These are phyloP conservation scores for Plectrocnemia conspersa DNA, from an alignment of 1,140 invertebrate species.

Conservation along the genomic window DNA sequence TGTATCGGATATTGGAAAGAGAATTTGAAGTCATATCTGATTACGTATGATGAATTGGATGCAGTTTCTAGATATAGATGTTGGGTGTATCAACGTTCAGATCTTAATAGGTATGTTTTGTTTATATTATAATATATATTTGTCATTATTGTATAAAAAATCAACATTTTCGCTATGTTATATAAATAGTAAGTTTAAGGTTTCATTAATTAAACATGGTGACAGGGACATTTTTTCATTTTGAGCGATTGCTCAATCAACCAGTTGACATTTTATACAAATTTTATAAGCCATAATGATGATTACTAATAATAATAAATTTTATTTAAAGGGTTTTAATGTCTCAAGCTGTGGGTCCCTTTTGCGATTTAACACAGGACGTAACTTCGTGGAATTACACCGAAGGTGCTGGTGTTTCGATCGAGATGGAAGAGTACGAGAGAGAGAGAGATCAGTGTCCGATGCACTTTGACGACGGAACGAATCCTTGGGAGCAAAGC, in stretches of 20 bases:
- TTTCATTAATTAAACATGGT: no score
- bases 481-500: conserved; percentile 73
- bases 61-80: conserved; percentile 93
- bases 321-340: conserved; percentile 43
- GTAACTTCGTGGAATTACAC: conserved; percentile 82
- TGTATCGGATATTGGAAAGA: conserved; percentile 98
- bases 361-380: conserved; percentile 85
- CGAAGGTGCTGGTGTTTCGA: conserved; percentile 84
- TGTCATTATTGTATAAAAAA: neutral
- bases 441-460: conserved; percentile 90
- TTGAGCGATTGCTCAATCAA: no score
- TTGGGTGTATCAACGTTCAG: conserved; percentile 95
- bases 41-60: conserved; percentile 95
- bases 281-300: no score
- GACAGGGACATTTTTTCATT: no score
- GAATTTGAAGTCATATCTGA: conserved; percentile 93
- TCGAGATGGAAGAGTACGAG: conserved; percentile 90
- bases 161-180: no score
- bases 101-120: conserved; percentile 68
- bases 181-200: no score
- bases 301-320: neutral
- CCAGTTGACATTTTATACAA: no score
- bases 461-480: conserved; percentile 90
- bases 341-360: conserved; percentile 78
- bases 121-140: neutral